Evolutionary conservation across 2,113 vertebrate genomes (phyloP), one percentile per base, ranked within the genome.

Genomic region (Ceyx margarethae): DNA sequence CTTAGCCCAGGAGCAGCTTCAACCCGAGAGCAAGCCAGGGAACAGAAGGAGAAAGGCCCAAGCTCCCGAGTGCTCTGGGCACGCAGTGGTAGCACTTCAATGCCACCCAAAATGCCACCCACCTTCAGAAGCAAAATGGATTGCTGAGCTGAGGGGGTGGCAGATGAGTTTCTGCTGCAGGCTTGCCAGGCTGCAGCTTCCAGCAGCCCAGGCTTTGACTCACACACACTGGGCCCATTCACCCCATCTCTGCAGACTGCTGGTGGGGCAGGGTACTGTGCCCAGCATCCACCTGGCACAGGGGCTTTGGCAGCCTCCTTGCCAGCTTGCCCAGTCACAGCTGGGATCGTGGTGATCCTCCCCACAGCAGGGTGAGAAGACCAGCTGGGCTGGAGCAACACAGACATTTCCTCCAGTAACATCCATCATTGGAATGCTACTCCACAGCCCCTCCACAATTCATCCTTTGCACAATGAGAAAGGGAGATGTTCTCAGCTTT

Each of bases 181-280:
- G 17, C 57, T 85, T 82, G 58, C 58, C 58, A 79, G 29, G 40
- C 45, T 78, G 29, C 45, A 69, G 46, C 37, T 83, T 87, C 31
- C 20, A 29, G 20, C 53, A 81, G 40, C 40, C 67, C 40, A 4
- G 5, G 2, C 67, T 87, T 66, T 6, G 10, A 15, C 20, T 80
- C 2, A 1, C 35, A 6, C 3, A 0, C 66, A 62, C 5, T 7
- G 17, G 29, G 45, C 58, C 48, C 35, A 8, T 42, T 72, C 28
- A 9, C 21, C 18, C 1, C 11, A 43, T 15, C 26, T 66, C 77
- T 46, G 18, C 7, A 45, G 50, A 45, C 51, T 35, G 48, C 23
- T 17, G 15, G n/a, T 21, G 23, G 61, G 42, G 45, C 23, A 84
- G 33, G 94, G 89, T 33, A 76, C 29, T 83, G 76, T 35, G 21